Evolutionary conservation across 2,113 vertebrate genomes (phyloP), one percentile per base, ranked within the genome.

Genomic region (Apteryx owenii): DNA sequence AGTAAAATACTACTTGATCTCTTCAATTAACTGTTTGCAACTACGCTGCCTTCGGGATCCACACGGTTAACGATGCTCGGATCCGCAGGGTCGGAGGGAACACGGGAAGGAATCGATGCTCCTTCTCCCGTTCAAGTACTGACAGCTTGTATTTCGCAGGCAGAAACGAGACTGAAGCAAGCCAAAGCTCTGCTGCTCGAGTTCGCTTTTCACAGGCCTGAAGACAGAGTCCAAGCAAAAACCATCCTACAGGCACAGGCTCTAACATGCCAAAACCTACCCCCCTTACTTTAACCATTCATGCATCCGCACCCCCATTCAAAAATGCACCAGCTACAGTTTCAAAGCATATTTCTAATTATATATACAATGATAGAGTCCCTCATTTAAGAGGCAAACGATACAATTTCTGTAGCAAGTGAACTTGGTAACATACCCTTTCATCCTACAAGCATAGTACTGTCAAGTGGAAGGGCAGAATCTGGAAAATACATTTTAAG

Each of bases 101-200:
- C 33, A 42, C 62, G 82, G 68, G 65, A 91, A 94, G 88, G 97
- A 98, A 98, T 98, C 97, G 93, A 97, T 97, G 95, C 65, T 98
- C 93, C 97, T 97, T 97, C 96, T 98, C 97, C 93, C 91, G 96
- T 96, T 97, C 82, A 94, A 97, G 17, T 86, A 96, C 96, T 94
- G 96, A 97, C 96, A 98, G 98, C 97, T 97, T 98, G 95, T 96
- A 97, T 98, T 98, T 97, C 95, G 60, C 89, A 96, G 89, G 69
- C 95, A 98, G 96, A 96, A 98, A 97, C 93, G 42, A 96, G 97
- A 94, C 95, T 36, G 75, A 98, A 96, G 88, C 19, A 16, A 90
- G 85, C 48, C 7, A 76, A 87, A 95, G 95, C 94, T 93, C 79
- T 10, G 91, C 83, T 92, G 81, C 95, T 70, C 44, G 94, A 97